phyloP scores from a whole-genome alignment of 1,140 invertebrate species.

The Hylaeus volcanicus region DNA sequence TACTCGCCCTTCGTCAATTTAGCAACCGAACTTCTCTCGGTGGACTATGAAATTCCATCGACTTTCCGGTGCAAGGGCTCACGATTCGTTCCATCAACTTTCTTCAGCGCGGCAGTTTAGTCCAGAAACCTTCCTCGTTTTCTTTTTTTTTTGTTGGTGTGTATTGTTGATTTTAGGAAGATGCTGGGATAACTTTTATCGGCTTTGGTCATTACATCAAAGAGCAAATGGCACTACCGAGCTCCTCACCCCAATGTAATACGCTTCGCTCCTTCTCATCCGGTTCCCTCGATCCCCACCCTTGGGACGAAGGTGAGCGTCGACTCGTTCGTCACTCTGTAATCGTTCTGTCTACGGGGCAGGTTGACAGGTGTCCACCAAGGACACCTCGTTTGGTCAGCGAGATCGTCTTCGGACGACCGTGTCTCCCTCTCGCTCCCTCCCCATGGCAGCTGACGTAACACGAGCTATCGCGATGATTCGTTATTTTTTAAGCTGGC shows the following conservation, averaged over 20 bases:
- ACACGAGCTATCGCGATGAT: constrained; percentile 41
- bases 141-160: too few species aligned
- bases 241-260: too few species aligned
- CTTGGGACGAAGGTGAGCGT: constrained; percentile 20
- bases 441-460: constrained; percentile 41
- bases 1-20: constrained; percentile 59
- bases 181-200: too few species aligned
- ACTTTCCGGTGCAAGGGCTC: constrained; percentile 51
- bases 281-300: not conserved
- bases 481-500: constrained; percentile 11
- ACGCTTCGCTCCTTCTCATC: not conserved
- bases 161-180: too few species aligned
- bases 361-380: constrained; percentile 61
- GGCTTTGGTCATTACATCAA: too few species aligned
- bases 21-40: constrained; percentile 57
- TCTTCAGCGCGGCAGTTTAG: too few species aligned
- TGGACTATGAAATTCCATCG: constrained; percentile 53
- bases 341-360: constrained; percentile 50
- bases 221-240: too few species aligned
- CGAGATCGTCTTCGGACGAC: constrained; percentile 44
- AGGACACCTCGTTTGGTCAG: constrained; percentile 52
- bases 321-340: constrained; percentile 45
- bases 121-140: too few species aligned
- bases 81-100: too few species aligned
- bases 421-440: not conserved